Evolutionary conservation across 2,797 vertebrate species (phyloP).

Genomic region (Spheniscus humboldti): DNA sequence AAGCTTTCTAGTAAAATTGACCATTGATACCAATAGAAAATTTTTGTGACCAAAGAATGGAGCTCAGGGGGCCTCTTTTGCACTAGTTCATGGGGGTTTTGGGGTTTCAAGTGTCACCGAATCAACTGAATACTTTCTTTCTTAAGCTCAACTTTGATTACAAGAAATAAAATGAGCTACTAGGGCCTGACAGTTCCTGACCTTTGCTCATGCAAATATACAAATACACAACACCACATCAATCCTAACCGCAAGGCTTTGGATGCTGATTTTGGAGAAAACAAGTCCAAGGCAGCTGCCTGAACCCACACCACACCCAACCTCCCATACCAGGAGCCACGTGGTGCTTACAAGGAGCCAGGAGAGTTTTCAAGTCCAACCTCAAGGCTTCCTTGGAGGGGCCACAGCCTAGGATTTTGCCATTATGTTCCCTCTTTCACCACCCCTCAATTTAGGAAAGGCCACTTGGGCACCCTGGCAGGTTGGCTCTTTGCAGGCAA

Average conservation of each 20-base stretch:
- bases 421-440: background rate
- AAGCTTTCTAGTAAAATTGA: background rate
- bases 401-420: background rate
- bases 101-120: background rate
- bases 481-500: background rate
- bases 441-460: background rate
- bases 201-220: slow-evolving; percentile 22
- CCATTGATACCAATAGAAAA: background rate
- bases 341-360: background rate
- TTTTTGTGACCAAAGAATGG: background rate
- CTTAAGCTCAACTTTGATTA: background rate
- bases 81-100: background rate
- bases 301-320: background rate
- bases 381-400: background rate
- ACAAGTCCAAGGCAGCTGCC: background rate
- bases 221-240: background rate
- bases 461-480: background rate
- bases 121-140: background rate
- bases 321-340: background rate
- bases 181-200: background rate
- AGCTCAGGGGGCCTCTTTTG: background rate
- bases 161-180: slow-evolving; percentile 2
- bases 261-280: slow-evolving; percentile 1
- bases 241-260: slow-evolving; percentile 7
- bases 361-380: background rate